Conservation (phyloP, 2,888 invertebrate species). For the Trachelus tabidus region DNA sequence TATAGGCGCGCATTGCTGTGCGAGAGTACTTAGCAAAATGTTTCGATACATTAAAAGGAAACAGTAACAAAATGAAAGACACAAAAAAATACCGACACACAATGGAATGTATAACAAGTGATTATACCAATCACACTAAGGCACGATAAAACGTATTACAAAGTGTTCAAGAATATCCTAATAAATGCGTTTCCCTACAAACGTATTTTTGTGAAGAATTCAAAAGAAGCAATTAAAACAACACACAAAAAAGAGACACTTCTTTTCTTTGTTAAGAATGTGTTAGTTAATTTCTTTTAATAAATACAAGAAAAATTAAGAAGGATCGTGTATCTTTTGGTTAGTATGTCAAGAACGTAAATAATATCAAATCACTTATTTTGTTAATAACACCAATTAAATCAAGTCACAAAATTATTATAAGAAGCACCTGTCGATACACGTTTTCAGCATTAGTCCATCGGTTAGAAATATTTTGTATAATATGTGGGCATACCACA, state of each 20-base stretch:
- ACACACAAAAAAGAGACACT: not conserved
- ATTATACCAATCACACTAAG: not conserved
- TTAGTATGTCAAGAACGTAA: not conserved
- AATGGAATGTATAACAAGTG: constrained; percentile 7
- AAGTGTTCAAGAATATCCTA: not conserved
- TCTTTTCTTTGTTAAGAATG: not conserved
- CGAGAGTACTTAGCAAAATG: not conserved
- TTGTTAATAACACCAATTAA: not conserved
- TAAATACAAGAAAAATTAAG: no score
- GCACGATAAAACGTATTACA: constrained; percentile 3
- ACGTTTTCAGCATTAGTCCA: not conserved
- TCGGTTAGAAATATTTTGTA: not conserved
- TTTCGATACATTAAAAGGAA: not conserved
- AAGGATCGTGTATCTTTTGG: not conserved
- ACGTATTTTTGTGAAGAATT: not conserved
- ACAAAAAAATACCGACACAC: not conserved
- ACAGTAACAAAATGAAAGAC: not conserved
- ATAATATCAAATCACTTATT: not conserved
- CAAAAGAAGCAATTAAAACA: not conserved
- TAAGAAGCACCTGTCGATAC: not conserved
- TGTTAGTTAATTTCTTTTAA: not conserved
- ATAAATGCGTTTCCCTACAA: not conserved
- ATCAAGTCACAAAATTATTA: not conserved
- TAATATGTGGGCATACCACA: not conserved
- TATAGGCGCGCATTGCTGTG: not conserved